These are phyloP conservation scores for Eufriesea mexicana DNA, from an alignment of 1,140 invertebrate species.

Conservation along the genomic window DNA sequence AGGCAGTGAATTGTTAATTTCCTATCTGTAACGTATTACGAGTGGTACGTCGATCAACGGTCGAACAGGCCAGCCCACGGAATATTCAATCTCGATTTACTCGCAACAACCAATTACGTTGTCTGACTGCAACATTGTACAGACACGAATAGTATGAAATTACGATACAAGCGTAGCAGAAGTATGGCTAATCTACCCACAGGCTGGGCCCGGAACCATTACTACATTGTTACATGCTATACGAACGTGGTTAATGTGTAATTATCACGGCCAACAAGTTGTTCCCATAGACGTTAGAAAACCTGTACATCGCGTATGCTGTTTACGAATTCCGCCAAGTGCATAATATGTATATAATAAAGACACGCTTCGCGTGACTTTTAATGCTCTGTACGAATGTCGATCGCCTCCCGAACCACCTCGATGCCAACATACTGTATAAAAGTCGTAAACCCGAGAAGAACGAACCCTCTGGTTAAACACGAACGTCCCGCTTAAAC, in stretches of 20 bases:
- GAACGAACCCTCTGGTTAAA: slow-evolving; percentile 3
- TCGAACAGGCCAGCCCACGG: neutral
- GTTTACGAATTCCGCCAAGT: neutral
- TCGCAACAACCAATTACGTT: slow-evolving; percentile 10
- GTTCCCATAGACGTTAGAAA: neutral
- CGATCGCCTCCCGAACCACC: neutral
- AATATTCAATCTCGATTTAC: slow-evolving; percentile 5
- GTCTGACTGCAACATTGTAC: neutral
- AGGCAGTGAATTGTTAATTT: neutral
- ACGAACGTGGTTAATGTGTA: neutral
- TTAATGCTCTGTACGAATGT: neutral
- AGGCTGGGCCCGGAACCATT: neutral
- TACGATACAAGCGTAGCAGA: neutral
- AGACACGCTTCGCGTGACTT: neutral
- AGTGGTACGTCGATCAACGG: neutral
- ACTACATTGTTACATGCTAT: neutral
- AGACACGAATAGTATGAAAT: neutral
- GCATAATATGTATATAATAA: no score
- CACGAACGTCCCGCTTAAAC: neutral
- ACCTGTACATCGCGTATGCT: neutral
- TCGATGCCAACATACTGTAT: neutral
- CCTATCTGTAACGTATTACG: slow-evolving; percentile 1
- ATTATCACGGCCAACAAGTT: neutral
- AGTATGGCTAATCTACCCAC: neutral
- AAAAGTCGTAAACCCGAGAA: neutral